Percentiles rank a stretch among this genome's conserved stretches.
Conservation (phyloP, 2,888 invertebrate species). For the Anticlea derivata region DNA sequence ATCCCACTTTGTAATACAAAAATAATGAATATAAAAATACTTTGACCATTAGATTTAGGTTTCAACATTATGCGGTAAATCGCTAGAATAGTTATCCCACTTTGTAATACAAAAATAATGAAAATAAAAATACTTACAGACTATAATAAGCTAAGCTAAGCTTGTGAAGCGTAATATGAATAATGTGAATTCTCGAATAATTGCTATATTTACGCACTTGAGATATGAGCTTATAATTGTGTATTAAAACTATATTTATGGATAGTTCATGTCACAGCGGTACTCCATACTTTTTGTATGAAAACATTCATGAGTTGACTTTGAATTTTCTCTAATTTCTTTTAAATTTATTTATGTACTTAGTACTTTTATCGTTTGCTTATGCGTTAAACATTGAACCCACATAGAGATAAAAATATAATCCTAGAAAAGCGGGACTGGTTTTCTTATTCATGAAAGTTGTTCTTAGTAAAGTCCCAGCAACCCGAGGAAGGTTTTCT, state of each 20-base stretch:
- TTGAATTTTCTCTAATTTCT: too few relatives aligned
- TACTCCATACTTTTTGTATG: too few relatives aligned
- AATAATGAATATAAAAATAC: slow-evolving; percentile 11
- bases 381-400: too few relatives aligned
- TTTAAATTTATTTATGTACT: not conserved
- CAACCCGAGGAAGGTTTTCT: slow-evolving; percentile 90
- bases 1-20: too few relatives aligned
- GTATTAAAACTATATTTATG: too few relatives aligned
- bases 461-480: slow-evolving; percentile 80
- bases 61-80: too few relatives aligned
- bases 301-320: too few relatives aligned
- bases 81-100: not conserved
- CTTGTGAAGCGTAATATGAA: not conserved
- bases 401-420: not conserved
- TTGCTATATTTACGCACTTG: not conserved
- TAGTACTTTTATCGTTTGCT: too few relatives aligned
- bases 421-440: slow-evolving; percentile 3
- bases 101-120: not conserved
- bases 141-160: slow-evolving; percentile 6
- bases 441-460: not conserved
- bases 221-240: not conserved
- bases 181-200: not conserved
- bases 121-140: slow-evolving; percentile 10
- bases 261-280: too few relatives aligned
- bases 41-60: too few relatives aligned